Base-by-base conservation (phyloP, 2,113 vertebrate genomes). In the Psittacus erithacus region DNA sequence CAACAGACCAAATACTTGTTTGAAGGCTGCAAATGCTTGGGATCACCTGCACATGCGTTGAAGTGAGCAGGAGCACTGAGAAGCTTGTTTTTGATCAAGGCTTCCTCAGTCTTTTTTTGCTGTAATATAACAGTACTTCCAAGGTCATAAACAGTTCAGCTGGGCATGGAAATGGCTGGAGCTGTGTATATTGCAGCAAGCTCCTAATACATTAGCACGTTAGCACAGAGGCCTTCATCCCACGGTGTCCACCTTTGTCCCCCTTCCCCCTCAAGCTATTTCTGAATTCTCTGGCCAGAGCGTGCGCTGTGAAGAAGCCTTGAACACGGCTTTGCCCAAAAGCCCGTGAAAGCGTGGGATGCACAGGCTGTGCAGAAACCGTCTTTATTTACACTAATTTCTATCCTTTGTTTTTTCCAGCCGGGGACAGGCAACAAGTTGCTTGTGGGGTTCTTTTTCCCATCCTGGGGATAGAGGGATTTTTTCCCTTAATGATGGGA, bases 311-410 rank as follows among this genome's bases (percentile, higher is more conserved):
- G 12, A 33, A 11, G 6, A 10, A 74, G n/a, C 17, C 31, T 70
- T 8, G 2, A 59, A 7, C 28, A 46, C 25, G 53, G n/a, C 73
- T 81, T 46, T 79, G 24, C 29, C 73, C 38, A 10, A n/a, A 81
- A 38, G 16, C 53, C 38, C 1, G 1, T 6, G 38, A 59, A 25
- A 63, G 39, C 2, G 1, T 1, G 4, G 23, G 41, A 68, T 43
- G 24, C 44, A 2, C 0, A 29, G 73, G 52, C 63, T 75, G 43
- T 3, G 2, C 28, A 41, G 46, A 35, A 59, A 27, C 2, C 5
- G 24, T 79, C 5, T 2, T 0, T 64, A 38, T 52, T 43, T 19
- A 31, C 1, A 1, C 39, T 25, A 4, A 1, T 71, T 74, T n/a
- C n/a, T 43, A 18, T 5, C 22, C 33, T 62, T 41, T n/a, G 2